Evolutionary conservation across 2,113 vertebrate genomes (phyloP).

Genomic region (Numenius arquata): DNA sequence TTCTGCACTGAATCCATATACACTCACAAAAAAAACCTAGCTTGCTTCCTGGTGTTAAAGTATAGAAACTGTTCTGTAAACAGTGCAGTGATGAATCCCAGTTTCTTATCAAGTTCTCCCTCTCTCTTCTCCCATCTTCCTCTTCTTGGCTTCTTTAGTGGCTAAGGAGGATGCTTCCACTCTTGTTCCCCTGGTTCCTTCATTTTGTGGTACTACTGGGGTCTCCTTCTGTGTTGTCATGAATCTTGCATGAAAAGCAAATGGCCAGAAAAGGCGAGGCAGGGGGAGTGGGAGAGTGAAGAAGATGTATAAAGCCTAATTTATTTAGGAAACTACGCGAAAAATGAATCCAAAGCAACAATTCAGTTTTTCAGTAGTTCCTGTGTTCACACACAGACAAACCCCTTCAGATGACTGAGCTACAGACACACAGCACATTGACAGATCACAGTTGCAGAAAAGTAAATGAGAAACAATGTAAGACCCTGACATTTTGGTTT

Average conservation of each 20-base stretch:
- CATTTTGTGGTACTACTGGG: neutral
- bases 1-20: neutral
- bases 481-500: neutral
- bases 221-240: neutral
- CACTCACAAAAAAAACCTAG: neutral
- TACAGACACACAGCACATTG: neutral
- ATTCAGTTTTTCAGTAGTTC: neutral
- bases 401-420: neutral
- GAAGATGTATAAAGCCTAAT: neutral
- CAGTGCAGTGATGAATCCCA: neutral
- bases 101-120: neutral
- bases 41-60: neutral
- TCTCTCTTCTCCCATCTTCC: neutral
- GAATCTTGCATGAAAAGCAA: neutral
- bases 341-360: neutral
- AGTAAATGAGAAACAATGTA: neutral
- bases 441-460: neutral
- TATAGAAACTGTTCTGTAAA: neutral
- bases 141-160: neutral
- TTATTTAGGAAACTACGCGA: neutral
- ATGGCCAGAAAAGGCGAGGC: neutral
- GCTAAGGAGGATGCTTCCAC: neutral
- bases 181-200: neutral
- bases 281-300: accelerated
- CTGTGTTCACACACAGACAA: neutral